Base-by-base conservation (phyloP, 2,888 invertebrate genomes). In the Hypomecis atomaria region DNA sequence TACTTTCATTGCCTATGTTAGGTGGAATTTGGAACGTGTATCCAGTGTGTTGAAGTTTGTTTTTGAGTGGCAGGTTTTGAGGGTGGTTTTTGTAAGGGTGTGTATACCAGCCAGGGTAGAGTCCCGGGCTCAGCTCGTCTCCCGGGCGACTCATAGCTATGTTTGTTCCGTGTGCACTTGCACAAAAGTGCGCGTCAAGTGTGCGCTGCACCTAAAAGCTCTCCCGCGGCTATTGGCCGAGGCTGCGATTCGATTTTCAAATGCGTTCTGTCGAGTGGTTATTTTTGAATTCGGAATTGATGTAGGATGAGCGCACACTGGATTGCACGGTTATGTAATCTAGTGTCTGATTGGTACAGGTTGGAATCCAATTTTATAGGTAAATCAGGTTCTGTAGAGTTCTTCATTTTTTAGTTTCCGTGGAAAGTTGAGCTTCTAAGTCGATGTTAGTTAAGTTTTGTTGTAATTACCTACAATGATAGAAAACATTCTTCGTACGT, bases 71-170 rank as follows among this genome's bases (percentile, higher is more conserved):
- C 71, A 66, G 43, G 56, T 60, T 59, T 56, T 23, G 9, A 36
- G 65, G 66, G 72, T 78, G 78, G 72, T 69, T 48, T 70, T 76
- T 78, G 74, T 78, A 76, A 72, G 77, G 83, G 82, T 85, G 83
- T 85, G 79, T 49, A 43, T 43, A 83, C 82, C 81, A 73, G 77
- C 75, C 71, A 72, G 74, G 78, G 76, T n/a, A 69, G 77, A 79
- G 78, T 84, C 87, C 88, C 85, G 89, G 88, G 85, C 83, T 78
- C 71, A 86, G 87, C 89, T 88, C 82, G 89, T 87, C 84, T 85
- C 90, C 89, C 86, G 85, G 90, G 86, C 85, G 85, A 87, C 88
- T 80, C 61, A 44, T 55, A 54, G 55, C 59, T 54, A 36, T 54
- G 75, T 74, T 77, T 54, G 75, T 74, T 77, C 76, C 72, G 70